Conservation (phyloP, 2,888 invertebrate species). For the Odontomyia ornata region DNA sequence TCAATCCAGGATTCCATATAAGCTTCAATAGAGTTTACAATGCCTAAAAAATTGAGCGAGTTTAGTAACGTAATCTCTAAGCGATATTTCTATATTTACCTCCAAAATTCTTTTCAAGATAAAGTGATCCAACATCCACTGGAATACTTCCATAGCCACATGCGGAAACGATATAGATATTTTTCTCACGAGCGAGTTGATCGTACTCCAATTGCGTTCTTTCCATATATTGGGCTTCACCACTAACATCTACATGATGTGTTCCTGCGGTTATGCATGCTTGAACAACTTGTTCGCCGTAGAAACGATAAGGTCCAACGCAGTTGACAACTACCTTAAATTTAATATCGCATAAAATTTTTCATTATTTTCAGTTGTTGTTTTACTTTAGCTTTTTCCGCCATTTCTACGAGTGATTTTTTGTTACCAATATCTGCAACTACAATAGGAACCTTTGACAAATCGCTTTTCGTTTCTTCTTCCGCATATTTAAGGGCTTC, state of each 20-base stretch:
- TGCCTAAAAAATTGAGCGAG: slow-evolving; percentile 59
- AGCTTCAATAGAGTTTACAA: slow-evolving; percentile 79
- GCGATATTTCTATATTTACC: slow-evolving; percentile 58
- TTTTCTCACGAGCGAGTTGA: slow-evolving; percentile 76
- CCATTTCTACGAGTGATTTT: slow-evolving; percentile 82
- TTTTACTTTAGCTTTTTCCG: slow-evolving; percentile 76
- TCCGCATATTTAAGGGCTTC: slow-evolving; percentile 65
- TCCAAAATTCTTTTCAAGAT: slow-evolving; percentile 78
- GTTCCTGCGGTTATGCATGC: slow-evolving; percentile 85
- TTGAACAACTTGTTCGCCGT: slow-evolving; percentile 88
- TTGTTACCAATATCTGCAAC: slow-evolving; percentile 81
- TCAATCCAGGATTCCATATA: slow-evolving; percentile 68
- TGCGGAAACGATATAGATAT: slow-evolving; percentile 86
- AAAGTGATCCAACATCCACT: slow-evolving; percentile 87
- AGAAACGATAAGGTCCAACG: slow-evolving; percentile 89
- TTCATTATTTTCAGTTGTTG: not conserved
- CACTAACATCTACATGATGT: slow-evolving; percentile 92
- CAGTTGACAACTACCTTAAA: slow-evolving; percentile 77
- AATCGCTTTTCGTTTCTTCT: slow-evolving; percentile 64
- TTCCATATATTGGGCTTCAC: slow-evolving; percentile 91
- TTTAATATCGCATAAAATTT: not conserved
- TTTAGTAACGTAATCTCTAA: not conserved
- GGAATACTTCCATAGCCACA: slow-evolving; percentile 96
- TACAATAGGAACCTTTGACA: slow-evolving; percentile 73
- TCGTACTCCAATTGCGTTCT: slow-evolving; percentile 84